These are phyloP conservation scores for Psilanteris sp. DNA, from an alignment of 1,140 invertebrate species.

Conservation along the genomic window DNA sequence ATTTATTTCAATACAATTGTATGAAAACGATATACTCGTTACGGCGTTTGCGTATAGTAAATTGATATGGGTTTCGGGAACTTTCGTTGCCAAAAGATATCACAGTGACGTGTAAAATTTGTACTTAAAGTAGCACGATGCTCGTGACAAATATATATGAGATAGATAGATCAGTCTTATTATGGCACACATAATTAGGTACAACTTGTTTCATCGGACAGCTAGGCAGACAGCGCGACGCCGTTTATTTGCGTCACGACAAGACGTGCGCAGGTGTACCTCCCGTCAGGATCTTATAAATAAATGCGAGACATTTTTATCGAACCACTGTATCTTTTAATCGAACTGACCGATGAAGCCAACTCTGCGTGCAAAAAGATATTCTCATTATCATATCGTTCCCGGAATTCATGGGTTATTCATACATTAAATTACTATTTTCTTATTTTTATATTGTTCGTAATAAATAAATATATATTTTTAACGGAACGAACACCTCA, in stretches of 20 bases:
- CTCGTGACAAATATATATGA: conserved; percentile 30
- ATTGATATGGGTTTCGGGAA: no score
- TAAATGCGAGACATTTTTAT: conserved; percentile 16
- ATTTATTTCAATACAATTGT: no score
- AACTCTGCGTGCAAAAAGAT: conserved; percentile 10
- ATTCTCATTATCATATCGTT: conserved; percentile 14
- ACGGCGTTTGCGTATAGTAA: no score
- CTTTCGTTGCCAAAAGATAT: no score
- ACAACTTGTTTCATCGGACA: conserved; percentile 58
- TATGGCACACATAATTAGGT: conserved; percentile 63
- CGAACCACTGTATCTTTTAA: conserved; percentile 1
- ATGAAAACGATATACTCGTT: no score
- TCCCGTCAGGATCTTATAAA: conserved; percentile 23
- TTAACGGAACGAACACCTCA: no score
- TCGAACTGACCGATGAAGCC: not conserved
- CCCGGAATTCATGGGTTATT: conserved; percentile 21
- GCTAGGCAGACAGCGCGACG: conserved; percentile 74
- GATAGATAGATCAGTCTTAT: conserved; percentile 64
- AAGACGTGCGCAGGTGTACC: conserved; percentile 58
- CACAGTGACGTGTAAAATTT: no score
- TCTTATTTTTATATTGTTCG: no score
- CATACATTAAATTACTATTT: no score
- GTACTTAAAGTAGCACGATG: no score
- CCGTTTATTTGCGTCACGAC: conserved; percentile 73
- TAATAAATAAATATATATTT: no score